A percentile compares a stretch with the other conserved stretches of the same genome.
These are phyloP conservation scores for Drosophila kambysellisi DNA, from an alignment of 2,888 invertebrate genomes.

Conservation along the genomic window DNA sequence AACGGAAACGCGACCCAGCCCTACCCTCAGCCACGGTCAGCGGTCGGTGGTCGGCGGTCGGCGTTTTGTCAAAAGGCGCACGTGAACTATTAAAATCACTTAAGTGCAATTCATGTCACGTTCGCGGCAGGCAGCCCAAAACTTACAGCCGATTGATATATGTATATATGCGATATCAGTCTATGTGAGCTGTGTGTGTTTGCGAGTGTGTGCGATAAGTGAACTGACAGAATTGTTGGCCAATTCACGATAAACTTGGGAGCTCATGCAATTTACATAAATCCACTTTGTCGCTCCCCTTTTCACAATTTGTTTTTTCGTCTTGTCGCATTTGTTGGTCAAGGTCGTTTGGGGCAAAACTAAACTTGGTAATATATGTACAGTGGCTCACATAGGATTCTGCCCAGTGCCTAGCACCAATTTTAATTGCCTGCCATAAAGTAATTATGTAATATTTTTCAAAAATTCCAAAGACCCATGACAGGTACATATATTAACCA, in stretches of 20 bases:
- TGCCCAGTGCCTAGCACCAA: too few relatives aligned
- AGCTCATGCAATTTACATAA: constrained; percentile 62
- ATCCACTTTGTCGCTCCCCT: constrained; percentile 18
- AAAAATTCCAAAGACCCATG: too few relatives aligned
- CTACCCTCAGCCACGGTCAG: constrained; percentile 18
- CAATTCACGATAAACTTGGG: constrained; percentile 51
- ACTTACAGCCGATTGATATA: constrained; percentile 76
- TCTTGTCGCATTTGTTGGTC: constrained; percentile 21
- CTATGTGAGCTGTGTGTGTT: constrained; percentile 19
- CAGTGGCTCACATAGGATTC: too few relatives aligned
- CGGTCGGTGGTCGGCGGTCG: constrained; percentile 59
- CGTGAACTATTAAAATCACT: constrained; percentile 84
- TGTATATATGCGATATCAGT: constrained; percentile 46
- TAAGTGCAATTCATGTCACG: constrained; percentile 83
- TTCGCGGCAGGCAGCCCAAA: constrained; percentile 59
- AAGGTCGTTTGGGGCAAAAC: constrained; percentile 49
- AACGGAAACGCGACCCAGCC: constrained; percentile 55
- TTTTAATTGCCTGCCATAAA: too few relatives aligned
- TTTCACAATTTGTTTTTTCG: constrained; percentile 11
- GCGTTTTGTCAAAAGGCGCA: constrained; percentile 80
- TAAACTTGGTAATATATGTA: not conserved
- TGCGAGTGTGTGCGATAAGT: constrained; percentile 48
- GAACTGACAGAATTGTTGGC: constrained; percentile 53
- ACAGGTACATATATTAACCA: too few relatives aligned
- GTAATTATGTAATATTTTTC: too few relatives aligned